Base-by-base conservation (phyloP, 1,140 invertebrate genomes). In the Sesamia nonagrioides region DNA sequence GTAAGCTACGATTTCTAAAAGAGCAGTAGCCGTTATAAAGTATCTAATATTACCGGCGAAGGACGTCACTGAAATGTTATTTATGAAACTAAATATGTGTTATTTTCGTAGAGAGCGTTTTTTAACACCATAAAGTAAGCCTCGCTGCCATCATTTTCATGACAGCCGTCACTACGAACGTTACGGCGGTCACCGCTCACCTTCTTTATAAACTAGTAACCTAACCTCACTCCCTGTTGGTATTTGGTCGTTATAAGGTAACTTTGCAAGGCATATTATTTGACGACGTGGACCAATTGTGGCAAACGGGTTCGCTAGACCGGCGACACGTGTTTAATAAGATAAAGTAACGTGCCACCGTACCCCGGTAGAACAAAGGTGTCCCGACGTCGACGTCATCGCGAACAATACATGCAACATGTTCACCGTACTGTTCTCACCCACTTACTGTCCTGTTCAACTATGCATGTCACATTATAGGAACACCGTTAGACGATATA, bases 321-420 rank as follows among this genome's bases (percentile, higher is more conserved):
- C 76, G 78, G 84, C 82, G 82, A 88, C 86, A 87, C 84, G 83
- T 88, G 89, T 90, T 63, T 63, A 90, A 90, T 89, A 86, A 91
- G 89, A 92, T 92, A 92, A 91, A 89, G 85, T 91, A 86, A 87
- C 83, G 75, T 76, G 79, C 75, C 80, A 71, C 66, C 82, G 66
- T 86, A 82, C 82, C 78, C 82, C 85, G 68, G 72, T 87, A 66
- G 83, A 91, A 92, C 88, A 92, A 91, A 91, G 88, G 82, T 87
- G 84, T 87, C 88, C 86, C 85, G 85, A 86, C 87, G 74, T 17
- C 50, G 50, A 84, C 84, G 82, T 52, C 75, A 79, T 68, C 83
- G 71, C 79, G 73, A 86, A 90, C 89, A 89, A 90, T 88, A 82
- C 81, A 77, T 60, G 52, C 80, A 69, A 80, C 79, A 78, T 77